Evolutionary conservation across 2,113 vertebrate genomes (phyloP), one percentile per base, ranked within the genome.

Genomic region (Microtus pennsylvanicus): DNA sequence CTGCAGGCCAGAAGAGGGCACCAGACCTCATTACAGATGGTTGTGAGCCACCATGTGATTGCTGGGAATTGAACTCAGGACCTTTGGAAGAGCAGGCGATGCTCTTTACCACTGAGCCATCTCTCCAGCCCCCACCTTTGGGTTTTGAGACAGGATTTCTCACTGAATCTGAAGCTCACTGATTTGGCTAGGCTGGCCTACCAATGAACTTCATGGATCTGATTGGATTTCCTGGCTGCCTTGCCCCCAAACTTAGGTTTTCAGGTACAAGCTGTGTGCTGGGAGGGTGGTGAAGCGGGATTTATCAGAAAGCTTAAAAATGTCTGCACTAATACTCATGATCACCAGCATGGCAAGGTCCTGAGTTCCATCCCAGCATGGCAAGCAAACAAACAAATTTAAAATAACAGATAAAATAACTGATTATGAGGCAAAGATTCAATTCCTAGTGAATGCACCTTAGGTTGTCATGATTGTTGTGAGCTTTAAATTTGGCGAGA

Each of bases 291-390:
- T 6, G 70, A 19, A 55, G 74, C 16, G 38, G 50, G n/a, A 77
- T 72, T 90, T 93, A 50, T 17, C 45, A 89, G 61, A 91, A 94
- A 42, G 22, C 38, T 93, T 72, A 77, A 89, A 94, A 82, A 87
- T 45, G 30, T 35, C 33, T 33, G 63, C 17, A 22, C 30, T 33
- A 5, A 47, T 86, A 69, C 83, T n/a, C 33, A 26, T 67, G 42
- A 22, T 17, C 63, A 24, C 3, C 24, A 67, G 8, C 55, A 65
- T 3, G 12, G 17, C 33, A 21, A 78, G 42, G 70, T 19, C 55
- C 38, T 22, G 55, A 42, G 19, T 24, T n/a, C 7, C 6, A 52
- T 13, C 17, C 72, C 24, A 89, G 72, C 16, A 24, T 14, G 3
- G 26, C 19, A 63, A 50, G 21, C 13, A 67, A 77, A 21, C 76